These are phyloP conservation scores for Capra hircus DNA, from an alignment of 2,113 vertebrate species.

Conservation along the genomic window DNA sequence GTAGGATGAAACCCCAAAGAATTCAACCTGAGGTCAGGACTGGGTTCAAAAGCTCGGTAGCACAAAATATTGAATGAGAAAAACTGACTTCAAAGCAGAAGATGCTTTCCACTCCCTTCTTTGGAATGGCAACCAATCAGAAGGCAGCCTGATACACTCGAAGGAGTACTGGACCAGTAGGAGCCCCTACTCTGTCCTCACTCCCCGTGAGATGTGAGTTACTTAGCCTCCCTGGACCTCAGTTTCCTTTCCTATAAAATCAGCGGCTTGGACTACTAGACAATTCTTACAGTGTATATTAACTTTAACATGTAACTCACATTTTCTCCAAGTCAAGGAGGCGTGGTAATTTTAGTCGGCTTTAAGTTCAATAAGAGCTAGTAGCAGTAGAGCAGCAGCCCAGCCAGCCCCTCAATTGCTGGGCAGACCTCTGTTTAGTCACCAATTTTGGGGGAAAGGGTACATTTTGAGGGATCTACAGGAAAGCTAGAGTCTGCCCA, in stretches of 20 bases:
- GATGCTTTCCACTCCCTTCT: background rate
- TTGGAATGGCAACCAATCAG: background rate
- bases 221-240: background rate
- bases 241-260: background rate
- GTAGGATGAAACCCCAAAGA: background rate
- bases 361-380: background rate
- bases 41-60: background rate
- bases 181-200: accelerated
- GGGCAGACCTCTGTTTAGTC: background rate
- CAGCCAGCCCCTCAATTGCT: background rate
- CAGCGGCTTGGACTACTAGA: background rate
- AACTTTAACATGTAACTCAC: background rate
- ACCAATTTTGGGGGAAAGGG: background rate
- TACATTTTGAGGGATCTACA: background rate
- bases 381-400: background rate
- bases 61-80: background rate
- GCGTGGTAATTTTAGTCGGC: background rate
- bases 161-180: background rate
- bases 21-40: background rate
- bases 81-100: background rate
- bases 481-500: background rate
- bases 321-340: background rate
- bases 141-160: background rate
- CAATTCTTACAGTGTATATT: background rate
- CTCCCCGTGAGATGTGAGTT: background rate